phyloP scores from a whole-genome alignment of 37 sponge, comb jelly and placozoan genomes.

The Hexactinellida sp. region DNA sequence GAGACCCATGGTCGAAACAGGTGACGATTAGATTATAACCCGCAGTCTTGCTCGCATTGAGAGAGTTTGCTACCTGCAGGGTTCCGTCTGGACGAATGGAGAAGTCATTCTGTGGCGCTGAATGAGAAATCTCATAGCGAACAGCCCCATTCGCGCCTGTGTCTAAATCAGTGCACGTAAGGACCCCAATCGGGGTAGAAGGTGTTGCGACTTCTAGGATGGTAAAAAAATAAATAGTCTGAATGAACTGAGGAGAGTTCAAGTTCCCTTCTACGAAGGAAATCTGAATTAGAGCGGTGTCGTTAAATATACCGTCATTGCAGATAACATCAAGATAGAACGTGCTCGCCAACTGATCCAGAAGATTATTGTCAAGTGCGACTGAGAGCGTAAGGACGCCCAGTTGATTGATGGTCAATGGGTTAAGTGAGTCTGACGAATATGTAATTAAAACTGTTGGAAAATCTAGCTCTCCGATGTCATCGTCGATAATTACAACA shows the following conservation, averaged over 20 bases:
- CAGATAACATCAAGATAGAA: not conserved
- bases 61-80: not conserved
- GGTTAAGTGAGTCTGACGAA: not conserved
- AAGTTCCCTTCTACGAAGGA: not conserved
- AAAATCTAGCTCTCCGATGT: not conserved
- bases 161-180: not conserved
- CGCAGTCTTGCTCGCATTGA: not conserved
- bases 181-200: not conserved
- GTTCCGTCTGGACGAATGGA: not conserved
- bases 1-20: not conserved
- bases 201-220: not conserved
- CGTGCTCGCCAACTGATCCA: not conserved
- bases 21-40: slow-evolving; percentile 3
- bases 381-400: not conserved
- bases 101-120: not conserved
- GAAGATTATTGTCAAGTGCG: not conserved
- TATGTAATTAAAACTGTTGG: not conserved
- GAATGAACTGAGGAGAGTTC: not conserved
- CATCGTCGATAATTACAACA: not conserved
- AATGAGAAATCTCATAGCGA: not conserved
- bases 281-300: not conserved
- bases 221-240: not conserved
- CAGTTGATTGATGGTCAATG: not conserved
- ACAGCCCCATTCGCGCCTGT: not conserved
- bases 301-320: not conserved